Base-by-base conservation (phyloP, 2,797 vertebrate genomes). In the Leptatherina wallacei region DNA sequence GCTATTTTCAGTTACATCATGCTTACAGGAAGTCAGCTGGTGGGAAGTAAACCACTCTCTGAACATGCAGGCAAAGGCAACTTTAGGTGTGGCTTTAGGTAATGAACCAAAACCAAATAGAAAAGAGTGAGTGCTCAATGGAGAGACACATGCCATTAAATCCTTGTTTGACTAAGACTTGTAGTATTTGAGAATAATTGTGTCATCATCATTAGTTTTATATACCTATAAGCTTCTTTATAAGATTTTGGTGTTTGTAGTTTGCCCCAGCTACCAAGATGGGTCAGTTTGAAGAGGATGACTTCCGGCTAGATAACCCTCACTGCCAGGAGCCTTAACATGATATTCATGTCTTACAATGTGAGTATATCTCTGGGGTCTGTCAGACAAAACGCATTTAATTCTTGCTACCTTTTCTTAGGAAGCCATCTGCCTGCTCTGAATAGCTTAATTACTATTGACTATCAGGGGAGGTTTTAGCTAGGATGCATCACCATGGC, bases 401-500 rank as follows among this genome's bases (percentile, higher is more conserved):
- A 13, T 4, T 68, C 16, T 14, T 32, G 32, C 52, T 29, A 5
- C 16, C 20, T 64, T 60, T 47, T 32, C 64, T 1, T 22, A 18
- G 56, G 47, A 55, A 77, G 20, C 20, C 36, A 22, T 42, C 33
- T 12, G 59, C 24, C 65, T 61, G 36, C 73, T 69, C 35, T 64
- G 60, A 73, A 69, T 10, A 7, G 59, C 72, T 81, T 61, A 61
- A 84, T 77, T 69, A 75, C 67, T 71, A 75, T 66, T 42, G 72
- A 77, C 68, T 78, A 75, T 63, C 35, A 61, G 69, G 56, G 51
- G 73, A 82, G 80, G 69, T 76, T 73, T 80, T 87, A 80, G 42
- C 83, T 54, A 38, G 59, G 69, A 72, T 81, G 71, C 47, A 55
- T 91, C 30, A 2, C 88, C 85, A 92, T 93, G 87, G 90, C 82